These are phyloP conservation scores for Enteromius radiatus DNA, from an alignment of 2,797 vertebrate genomes.

Conservation along the genomic window DNA sequence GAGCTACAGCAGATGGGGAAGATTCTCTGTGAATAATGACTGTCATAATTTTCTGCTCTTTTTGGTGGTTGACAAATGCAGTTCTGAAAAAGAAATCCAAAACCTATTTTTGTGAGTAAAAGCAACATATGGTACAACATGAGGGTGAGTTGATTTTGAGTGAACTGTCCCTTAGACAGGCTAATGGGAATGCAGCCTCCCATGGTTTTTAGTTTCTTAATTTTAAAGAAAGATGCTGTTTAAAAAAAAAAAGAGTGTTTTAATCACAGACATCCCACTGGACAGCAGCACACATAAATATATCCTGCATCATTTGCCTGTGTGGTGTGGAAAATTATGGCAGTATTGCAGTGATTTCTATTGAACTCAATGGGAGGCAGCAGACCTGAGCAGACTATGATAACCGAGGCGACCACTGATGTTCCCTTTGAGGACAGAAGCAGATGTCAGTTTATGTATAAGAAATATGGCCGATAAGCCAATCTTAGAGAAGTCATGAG, in stretches of 20 bases:
- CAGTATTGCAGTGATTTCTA: background rate
- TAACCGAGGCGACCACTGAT: background rate
- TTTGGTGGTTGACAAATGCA: background rate
- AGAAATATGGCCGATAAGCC: background rate
- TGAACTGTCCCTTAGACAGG: background rate
- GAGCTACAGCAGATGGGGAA: background rate
- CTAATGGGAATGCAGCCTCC: background rate
- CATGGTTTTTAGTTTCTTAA: background rate
- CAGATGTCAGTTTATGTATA: constrained; percentile 13
- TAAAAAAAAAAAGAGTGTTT: background rate
- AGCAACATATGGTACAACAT: background rate
- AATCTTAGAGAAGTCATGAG: background rate
- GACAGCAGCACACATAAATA: background rate
- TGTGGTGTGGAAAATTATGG: background rate
- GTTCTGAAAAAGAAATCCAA: background rate
- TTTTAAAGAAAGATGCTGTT: background rate
- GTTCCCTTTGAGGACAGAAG: background rate
- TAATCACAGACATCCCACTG: background rate
- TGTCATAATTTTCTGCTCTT: background rate
- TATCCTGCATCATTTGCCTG: background rate
- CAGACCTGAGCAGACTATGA: background rate
- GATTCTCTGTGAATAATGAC: background rate
- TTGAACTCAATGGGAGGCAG: background rate
- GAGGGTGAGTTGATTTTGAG: background rate
- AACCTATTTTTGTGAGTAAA: background rate